phyloP scores from a whole-genome alignment of 2,797 vertebrate genomes.

The Mastacembelus armatus region DNA sequence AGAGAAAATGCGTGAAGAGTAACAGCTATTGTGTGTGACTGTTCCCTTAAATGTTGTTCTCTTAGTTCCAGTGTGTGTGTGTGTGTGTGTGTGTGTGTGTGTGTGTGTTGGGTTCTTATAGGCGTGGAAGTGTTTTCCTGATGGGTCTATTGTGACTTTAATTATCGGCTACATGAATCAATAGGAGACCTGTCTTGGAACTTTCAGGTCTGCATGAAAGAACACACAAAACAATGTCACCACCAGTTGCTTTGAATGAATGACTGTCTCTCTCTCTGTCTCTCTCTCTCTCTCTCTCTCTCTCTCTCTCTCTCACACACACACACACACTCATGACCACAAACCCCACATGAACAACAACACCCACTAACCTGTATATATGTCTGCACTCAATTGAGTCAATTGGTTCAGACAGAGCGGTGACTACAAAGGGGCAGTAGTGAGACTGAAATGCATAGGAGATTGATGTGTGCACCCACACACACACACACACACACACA shows the following conservation, averaged over 20 bases:
- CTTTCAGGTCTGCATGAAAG: slow-evolving; percentile 56
- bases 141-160: slow-evolving; percentile 48
- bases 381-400: slow-evolving; percentile 21
- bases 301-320: too few relatives aligned
- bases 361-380: neutral
- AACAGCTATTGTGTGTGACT: neutral
- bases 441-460: slow-evolving; percentile 39
- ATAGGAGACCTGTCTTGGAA: slow-evolving; percentile 44
- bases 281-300: too few relatives aligned
- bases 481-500: too few relatives aligned
- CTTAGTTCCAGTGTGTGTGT: neutral
- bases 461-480: too few relatives aligned
- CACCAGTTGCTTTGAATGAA: neutral
- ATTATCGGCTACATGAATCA: slow-evolving; percentile 64
- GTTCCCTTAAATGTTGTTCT: neutral
- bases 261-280: slow-evolving; percentile 8
- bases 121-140: slow-evolving; percentile 26
- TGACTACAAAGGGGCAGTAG: slow-evolving; percentile 17
- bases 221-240: slow-evolving; percentile 22
- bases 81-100: slow-evolving; percentile 4
- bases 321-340: slow-evolving; percentile 13
- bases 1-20: neutral
- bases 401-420: slow-evolving; percentile 43
- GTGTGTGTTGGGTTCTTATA: slow-evolving; percentile 12
- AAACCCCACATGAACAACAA: neutral